These are phyloP conservation scores for Orthonevra nobilis DNA, from an alignment of 2,888 invertebrate genomes.

Conservation along the genomic window DNA sequence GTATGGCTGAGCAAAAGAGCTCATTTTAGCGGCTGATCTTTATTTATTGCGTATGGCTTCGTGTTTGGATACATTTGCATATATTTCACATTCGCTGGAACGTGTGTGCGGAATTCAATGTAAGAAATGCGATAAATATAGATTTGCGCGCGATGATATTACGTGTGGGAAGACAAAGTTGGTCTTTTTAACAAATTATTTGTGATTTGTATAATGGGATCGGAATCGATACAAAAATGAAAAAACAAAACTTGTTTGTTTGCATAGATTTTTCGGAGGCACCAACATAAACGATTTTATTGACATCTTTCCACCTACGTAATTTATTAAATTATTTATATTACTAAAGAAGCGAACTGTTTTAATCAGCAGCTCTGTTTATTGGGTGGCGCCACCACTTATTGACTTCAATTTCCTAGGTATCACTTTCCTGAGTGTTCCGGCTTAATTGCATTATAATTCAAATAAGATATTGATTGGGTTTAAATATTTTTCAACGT, in stretches of 20 bases:
- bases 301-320: constrained; percentile 48
- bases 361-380: constrained; percentile 22
- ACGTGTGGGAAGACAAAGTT: constrained; percentile 4
- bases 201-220: too few relatives aligned
- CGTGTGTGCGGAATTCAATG: not conserved
- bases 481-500: too few relatives aligned
- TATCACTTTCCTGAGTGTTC: too few relatives aligned
- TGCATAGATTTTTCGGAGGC: not conserved
- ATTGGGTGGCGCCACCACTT: constrained; percentile 39
- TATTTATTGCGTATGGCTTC: constrained; percentile 46
- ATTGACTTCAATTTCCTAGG: constrained; percentile 24
- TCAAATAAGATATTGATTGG: too few relatives aligned
- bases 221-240: too few relatives aligned
- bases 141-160: constrained; percentile 33
- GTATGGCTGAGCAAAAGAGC: constrained; percentile 38
- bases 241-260: too few relatives aligned
- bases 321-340: constrained; percentile 40
- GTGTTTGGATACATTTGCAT: constrained; percentile 44
- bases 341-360: constrained; percentile 15
- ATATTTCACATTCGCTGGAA: constrained; percentile 10
- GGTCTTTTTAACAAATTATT: not conserved
- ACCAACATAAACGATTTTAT: constrained; percentile 46
- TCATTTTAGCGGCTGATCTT: constrained; percentile 54
- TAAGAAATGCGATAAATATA: constrained; percentile 39
- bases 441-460: too few relatives aligned